A percentile compares a stretch with the other conserved stretches of the same genome.
phyloP scores from a whole-genome alignment of 2,797 vertebrate species.

The Uromys caudimaculatus region DNA sequence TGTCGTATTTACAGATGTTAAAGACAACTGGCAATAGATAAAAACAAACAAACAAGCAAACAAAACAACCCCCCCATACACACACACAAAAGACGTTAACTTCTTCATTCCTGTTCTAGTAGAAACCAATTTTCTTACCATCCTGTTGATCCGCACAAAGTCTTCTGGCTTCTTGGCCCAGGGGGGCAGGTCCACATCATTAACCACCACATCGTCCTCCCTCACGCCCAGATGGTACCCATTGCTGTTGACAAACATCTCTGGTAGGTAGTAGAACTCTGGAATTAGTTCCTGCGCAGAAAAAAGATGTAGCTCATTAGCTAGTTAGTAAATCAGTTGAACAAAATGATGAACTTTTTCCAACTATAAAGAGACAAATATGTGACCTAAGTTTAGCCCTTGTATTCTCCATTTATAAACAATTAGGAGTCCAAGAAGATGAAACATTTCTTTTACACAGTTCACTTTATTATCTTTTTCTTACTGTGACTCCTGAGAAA shows the following conservation, averaged over 20 bases:
- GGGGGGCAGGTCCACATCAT: constrained; percentile 95
- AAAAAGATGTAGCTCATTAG: constrained; percentile 13
- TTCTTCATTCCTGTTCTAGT: constrained; percentile 1
- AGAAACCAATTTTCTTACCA: constrained; percentile 90
- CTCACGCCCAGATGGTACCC: constrained; percentile 94
- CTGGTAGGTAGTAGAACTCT: constrained; percentile 98
- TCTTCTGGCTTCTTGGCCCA: constrained; percentile 99
- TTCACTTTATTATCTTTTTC: constrained; percentile 6
- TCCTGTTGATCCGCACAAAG: constrained; percentile 97
- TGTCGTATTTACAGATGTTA: constrained; percentile 52
- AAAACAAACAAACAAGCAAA: constrained; percentile 3
- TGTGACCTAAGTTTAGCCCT: constrained; percentile 10
- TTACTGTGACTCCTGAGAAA: constrained; percentile 20
- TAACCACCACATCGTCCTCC: constrained; percentile 93
- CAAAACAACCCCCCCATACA: not conserved
- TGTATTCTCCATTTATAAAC: not conserved
- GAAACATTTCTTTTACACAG: constrained; percentile 12
- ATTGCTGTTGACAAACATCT: constrained; percentile 99
- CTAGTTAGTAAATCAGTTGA: constrained; percentile 16
- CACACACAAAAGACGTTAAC: not conserved
- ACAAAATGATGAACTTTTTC: not conserved
- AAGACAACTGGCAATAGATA: constrained; percentile 40
- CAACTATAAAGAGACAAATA: not conserved
- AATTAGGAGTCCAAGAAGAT: not conserved
- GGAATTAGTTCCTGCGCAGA: constrained; percentile 94